Conservation (phyloP, 2,888 invertebrate species). For the Drosophila gaucha region DNA sequence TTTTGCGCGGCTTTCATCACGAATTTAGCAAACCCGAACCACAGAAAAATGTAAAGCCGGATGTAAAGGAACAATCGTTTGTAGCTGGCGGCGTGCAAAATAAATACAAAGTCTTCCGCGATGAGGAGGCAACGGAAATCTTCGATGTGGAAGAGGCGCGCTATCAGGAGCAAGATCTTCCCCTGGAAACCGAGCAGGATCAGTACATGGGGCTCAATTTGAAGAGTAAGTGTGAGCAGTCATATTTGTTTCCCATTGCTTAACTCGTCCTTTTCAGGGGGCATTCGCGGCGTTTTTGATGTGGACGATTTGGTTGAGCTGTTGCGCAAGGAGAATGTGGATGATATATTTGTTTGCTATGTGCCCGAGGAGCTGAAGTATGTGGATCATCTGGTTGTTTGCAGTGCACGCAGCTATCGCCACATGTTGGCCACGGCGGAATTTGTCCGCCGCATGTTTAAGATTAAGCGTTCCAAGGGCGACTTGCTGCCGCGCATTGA, state of each 20-base stretch:
- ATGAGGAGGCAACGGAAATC: constrained; percentile 89
- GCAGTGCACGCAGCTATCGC: constrained; percentile 89
- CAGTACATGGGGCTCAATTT: constrained; percentile 86
- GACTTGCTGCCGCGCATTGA: constrained; percentile 92
- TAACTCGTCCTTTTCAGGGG: constrained; percentile 87
- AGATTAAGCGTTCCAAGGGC: constrained; percentile 87
- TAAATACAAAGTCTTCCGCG: constrained; percentile 90
- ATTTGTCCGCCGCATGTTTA: constrained; percentile 91
- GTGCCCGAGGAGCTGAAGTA: constrained; percentile 91
- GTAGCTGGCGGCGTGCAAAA: constrained; percentile 85
- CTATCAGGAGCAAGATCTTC: constrained; percentile 57
- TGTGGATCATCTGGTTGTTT: constrained; percentile 93
- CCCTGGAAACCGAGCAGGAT: constrained; percentile 32
- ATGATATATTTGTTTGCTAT: constrained; percentile 91
- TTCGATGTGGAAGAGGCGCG: constrained; percentile 90
- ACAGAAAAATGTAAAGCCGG: background rate
- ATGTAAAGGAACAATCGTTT: constrained; percentile 30
- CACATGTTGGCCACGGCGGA: constrained; percentile 91
- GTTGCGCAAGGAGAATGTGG: constrained; percentile 90
- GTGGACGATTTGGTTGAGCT: constrained; percentile 93
- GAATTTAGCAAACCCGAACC: constrained; percentile 78
- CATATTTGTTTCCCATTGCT: background rate
- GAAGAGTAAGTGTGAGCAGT: constrained; percentile 84
- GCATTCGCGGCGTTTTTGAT: constrained; percentile 93
- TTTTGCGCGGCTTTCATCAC: constrained; percentile 78